Evolutionary conservation across 2,113 vertebrate genomes (phyloP), one percentile per base, ranked within the genome.

Genomic region (Lonchura striata): DNA sequence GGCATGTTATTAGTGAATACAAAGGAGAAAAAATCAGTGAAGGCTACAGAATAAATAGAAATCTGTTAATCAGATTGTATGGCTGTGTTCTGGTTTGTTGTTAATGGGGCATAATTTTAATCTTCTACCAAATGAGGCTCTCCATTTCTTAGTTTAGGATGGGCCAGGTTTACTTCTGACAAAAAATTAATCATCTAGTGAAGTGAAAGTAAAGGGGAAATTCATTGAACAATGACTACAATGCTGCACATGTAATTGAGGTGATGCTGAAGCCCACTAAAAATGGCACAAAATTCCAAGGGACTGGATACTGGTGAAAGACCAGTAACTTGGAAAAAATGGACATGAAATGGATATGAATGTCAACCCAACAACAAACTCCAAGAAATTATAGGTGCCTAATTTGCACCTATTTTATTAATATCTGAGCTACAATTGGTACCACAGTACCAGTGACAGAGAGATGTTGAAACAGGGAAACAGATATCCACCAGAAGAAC

Each of bases 41-140:
- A 90, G 8, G 11, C 31, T 78, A 41, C 44, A 37, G 19, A 27
- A 91, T 68, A 75, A 77, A 69, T 61, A 35, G 42, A 74, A 92
- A 56, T 50, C 70, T 84, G 41, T 87, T 92, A 83, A 49, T 91
- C 72, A 88, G 41, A 41, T 81, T 83, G 47, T 35, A 81, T 79
- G 76, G 17, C 65, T 79, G 25, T 75, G 13, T 76, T 80, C 63
- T 91, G 41, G 22, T 81, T 95, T 90, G 44, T 47, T 71, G 20
- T 66, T 31, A 37, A 30, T 30, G 35, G 39, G 44, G 39, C 42
- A 86, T 47, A 76, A 3, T 2, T 70, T 90, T 80, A 82, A 47
- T 86, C 35, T 33, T 60, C 17, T 89, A 69, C 35, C 52, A 93
- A 85, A 60, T 30, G 19, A 82, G 15, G 6, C 59, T 80, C 25